These are phyloP conservation scores for Scaptomyza montana DNA, from an alignment of 1,140 invertebrate species.

Conservation along the genomic window DNA sequence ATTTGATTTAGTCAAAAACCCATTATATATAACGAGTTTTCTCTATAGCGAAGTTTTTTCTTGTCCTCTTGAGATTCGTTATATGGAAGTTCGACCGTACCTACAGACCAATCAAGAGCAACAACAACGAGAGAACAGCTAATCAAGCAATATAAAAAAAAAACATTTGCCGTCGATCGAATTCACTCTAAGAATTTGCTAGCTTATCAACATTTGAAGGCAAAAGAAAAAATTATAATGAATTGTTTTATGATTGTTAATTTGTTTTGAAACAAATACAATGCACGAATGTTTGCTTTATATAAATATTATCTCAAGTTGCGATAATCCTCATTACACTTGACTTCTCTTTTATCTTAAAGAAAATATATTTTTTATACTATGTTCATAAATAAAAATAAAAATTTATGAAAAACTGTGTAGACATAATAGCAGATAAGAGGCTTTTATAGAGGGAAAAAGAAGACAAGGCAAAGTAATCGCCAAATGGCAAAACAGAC, in stretches of 20 bases:
- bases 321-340: constrained; percentile 16
- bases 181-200: neutral
- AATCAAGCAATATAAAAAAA: constrained; percentile 25
- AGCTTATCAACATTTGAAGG: constrained; percentile 29
- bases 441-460: constrained; percentile 20
- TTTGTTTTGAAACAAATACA: neutral
- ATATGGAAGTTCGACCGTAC: too few species aligned
- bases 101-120: neutral
- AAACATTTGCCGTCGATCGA: neutral
- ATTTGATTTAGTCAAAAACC: too few species aligned
- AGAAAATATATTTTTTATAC: constrained; percentile 19
- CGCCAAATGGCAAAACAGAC: constrained; percentile 21
- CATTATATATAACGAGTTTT: too few species aligned
- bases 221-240: constrained; percentile 3
- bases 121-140: constrained; percentile 19
- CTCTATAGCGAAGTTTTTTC: too few species aligned
- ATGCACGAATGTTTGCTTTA: neutral
- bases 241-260: constrained; percentile 19
- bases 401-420: neutral
- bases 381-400: constrained; percentile 15
- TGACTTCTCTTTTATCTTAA: constrained; percentile 23
- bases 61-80: too few species aligned
- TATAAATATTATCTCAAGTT: constrained; percentile 28
- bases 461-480: constrained; percentile 15
- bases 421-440: constrained; percentile 38